Conservation (phyloP, 2,797 vertebrate species). For the Halcyon leucocephala region DNA sequence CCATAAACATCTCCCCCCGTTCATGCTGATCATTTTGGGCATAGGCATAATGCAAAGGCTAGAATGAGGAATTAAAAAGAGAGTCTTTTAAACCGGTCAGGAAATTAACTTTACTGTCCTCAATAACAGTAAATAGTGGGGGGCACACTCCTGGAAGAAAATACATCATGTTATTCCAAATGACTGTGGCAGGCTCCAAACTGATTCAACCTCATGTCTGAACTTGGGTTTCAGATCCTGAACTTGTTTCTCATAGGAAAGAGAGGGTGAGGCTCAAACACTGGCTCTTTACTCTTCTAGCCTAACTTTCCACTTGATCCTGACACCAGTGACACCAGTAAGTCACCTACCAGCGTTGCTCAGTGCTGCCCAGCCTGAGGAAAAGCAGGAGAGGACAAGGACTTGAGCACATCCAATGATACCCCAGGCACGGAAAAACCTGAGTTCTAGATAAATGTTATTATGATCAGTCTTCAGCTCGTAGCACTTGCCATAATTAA, state of each 20-base stretch:
- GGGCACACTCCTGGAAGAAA: conserved; percentile 62
- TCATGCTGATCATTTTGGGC: conserved; percentile 29
- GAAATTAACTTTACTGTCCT: conserved; percentile 59
- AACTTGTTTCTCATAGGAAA: conserved; percentile 39
- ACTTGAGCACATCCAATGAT: conserved; percentile 72
- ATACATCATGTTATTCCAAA: conserved; percentile 40
- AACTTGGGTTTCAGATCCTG: conserved; percentile 56
- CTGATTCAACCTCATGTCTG: conserved; percentile 33
- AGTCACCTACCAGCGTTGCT: conserved; percentile 69
- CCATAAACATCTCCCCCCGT: not conserved
- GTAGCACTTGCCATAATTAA: conserved; percentile 55
- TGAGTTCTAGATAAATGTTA: conserved; percentile 70
- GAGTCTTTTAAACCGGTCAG: conserved; percentile 24
- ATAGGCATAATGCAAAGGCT: conserved; percentile 34
- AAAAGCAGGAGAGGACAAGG: conserved; percentile 74
- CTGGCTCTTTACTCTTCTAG: conserved; percentile 46
- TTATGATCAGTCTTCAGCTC: conserved; percentile 66
- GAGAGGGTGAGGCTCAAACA: conserved; percentile 48
- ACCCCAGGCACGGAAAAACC: conserved; percentile 71
- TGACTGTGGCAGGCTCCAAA: conserved; percentile 45
- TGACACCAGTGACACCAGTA: conserved; percentile 70
- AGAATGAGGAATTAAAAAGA: conserved; percentile 51
- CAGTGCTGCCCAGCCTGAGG: conserved; percentile 72
- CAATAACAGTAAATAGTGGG: conserved; percentile 59
- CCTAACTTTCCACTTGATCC: conserved; percentile 73